phyloP scores from a whole-genome alignment of 2,888 invertebrate species.

The Thecocarcelia acutangulata region DNA sequence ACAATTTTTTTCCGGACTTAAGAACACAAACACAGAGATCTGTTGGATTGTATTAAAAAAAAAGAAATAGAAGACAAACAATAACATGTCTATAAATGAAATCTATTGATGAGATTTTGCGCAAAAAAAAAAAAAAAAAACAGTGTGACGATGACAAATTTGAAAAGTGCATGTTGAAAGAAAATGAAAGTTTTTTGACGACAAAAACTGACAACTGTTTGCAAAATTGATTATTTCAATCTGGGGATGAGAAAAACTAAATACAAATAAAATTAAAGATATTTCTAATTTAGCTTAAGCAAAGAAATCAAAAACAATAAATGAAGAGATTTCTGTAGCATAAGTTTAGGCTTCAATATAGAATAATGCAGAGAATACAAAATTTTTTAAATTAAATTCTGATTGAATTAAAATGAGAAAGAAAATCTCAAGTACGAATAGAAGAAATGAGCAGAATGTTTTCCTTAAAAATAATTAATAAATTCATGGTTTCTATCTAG shows the following conservation, averaged over 20 bases:
- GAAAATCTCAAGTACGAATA: too few species aligned
- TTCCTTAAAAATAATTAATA: too few species aligned
- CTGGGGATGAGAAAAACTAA: constrained; percentile 26
- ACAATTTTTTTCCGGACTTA: background rate
- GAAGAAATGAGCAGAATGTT: too few species aligned
- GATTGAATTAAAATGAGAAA: too few species aligned
- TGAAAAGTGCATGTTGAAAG: constrained; percentile 47
- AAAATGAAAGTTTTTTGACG: constrained; percentile 29
- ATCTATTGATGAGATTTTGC: constrained; percentile 31
- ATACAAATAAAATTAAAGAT: background rate
- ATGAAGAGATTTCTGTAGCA: background rate
- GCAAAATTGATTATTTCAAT: constrained; percentile 52
- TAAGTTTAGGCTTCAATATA: background rate
- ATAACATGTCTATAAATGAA: constrained; percentile 39
- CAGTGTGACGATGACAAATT: constrained; percentile 42
- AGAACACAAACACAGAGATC: constrained; percentile 21
- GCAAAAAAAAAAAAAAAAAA: background rate
- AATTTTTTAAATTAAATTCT: too few species aligned
- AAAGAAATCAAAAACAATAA: background rate
- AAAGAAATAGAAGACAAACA: constrained; percentile 3
- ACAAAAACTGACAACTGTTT: constrained; percentile 17
- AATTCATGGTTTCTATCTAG: too few species aligned
- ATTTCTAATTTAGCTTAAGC: background rate
- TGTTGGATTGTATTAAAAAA: background rate
- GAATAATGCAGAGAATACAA: background rate